These are phyloP conservation scores for Drosophila hydei DNA, from an alignment of 1,140 invertebrate species.

Conservation along the genomic window DNA sequence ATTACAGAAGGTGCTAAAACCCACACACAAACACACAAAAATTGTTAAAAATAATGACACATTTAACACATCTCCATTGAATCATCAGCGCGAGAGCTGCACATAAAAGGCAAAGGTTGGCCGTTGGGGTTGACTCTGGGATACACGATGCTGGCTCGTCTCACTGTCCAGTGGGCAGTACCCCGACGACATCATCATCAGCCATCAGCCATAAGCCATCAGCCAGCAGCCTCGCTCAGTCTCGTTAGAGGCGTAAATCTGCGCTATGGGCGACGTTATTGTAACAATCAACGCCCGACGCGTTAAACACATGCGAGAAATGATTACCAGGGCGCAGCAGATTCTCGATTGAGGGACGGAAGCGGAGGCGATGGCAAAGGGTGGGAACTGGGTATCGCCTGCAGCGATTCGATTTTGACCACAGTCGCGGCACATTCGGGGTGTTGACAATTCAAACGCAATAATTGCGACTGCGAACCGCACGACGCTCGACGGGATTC, in stretches of 20 bases:
- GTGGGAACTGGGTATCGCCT: constrained; percentile 36
- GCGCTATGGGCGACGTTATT: constrained; percentile 75
- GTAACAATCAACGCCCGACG: constrained; percentile 77
- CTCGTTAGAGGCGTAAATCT: constrained; percentile 74
- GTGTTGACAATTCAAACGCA: constrained; percentile 82
- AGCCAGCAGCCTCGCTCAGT: constrained; percentile 17
- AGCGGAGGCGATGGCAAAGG: background rate
- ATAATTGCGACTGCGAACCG: constrained; percentile 76
- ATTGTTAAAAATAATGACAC: constrained; percentile 63
- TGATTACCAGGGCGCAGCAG: constrained; percentile 37
- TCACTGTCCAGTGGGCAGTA: constrained; percentile 28
- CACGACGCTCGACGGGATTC: constrained; percentile 61
- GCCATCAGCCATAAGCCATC: constrained; percentile 21
- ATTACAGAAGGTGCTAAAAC: constrained; percentile 71
- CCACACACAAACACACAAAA: constrained; percentile 36
- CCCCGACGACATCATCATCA: constrained; percentile 28
- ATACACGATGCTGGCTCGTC: background rate
- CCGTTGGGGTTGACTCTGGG: constrained; percentile 4
- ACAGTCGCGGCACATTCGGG: constrained; percentile 56
- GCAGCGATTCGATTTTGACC: constrained; percentile 71
- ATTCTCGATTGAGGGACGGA: background rate
- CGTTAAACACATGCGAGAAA: constrained; percentile 52
- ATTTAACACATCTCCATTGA: constrained; percentile 38
- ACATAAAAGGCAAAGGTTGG: constrained; percentile 34
- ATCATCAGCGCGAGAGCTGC: constrained; percentile 26